These are phyloP conservation scores for Schizopygopsis malacanthus DNA, from an alignment of 2,797 vertebrate genomes.

Conservation along the genomic window DNA sequence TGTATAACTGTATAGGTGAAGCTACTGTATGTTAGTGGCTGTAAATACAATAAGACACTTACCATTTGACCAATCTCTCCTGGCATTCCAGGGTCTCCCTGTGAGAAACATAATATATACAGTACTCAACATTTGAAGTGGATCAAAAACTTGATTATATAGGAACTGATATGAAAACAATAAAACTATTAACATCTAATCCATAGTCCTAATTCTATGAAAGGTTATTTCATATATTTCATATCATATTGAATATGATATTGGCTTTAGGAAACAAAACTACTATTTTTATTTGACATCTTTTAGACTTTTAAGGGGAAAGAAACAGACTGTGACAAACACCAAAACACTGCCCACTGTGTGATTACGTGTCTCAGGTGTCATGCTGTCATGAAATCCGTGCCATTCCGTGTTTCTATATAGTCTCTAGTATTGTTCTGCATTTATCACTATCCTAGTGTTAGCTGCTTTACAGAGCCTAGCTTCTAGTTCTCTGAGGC, in stretches of 20 bases:
- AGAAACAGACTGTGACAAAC: background rate
- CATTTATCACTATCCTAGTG: no score
- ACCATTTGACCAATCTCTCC: slow-evolving; percentile 89
- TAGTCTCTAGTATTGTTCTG: no score
- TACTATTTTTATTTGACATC: background rate
- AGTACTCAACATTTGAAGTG: no score
- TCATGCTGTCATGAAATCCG: no score
- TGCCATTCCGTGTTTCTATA: no score
- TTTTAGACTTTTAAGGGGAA: no score
- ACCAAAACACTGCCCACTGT: background rate
- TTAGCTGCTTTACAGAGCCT: no score
- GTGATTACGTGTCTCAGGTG: background rate
- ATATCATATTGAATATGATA: background rate
- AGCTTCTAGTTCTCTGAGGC: no score
- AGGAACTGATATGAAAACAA: background rate
- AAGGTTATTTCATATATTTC: slow-evolving; percentile 18
- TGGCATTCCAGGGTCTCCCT: slow-evolving; percentile 91
- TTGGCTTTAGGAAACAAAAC: background rate
- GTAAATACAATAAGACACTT: slow-evolving; percentile 65
- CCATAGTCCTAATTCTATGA: background rate
- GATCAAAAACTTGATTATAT: background rate
- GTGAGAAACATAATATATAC: slow-evolving; percentile 54
- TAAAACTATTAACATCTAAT: background rate
- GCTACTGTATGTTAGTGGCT: background rate
- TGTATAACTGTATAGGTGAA: background rate